Evolutionary conservation across 2,113 vertebrate genomes (phyloP).

Genomic region (Eptatretus burgeri): DNA sequence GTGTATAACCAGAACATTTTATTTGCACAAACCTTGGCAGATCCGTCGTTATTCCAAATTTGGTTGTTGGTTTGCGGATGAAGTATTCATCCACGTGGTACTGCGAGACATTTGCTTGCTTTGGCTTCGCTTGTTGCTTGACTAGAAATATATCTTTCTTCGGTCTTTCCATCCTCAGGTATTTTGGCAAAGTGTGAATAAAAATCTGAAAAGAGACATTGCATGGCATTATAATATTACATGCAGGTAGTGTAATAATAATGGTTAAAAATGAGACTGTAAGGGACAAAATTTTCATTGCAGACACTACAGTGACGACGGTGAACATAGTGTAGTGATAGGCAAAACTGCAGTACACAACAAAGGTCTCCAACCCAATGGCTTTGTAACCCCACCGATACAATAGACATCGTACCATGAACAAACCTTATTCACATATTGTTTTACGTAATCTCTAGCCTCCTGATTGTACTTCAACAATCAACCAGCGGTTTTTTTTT

Average conservation of each 20-base stretch:
- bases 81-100: constrained; percentile 45
- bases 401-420: too few species aligned
- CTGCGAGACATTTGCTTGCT: constrained; percentile 12
- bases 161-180: constrained; percentile 34
- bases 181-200: constrained; percentile 37
- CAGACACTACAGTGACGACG: background rate
- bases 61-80: constrained; percentile 36
- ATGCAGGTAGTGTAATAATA: background rate
- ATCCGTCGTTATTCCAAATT: constrained; percentile 7
- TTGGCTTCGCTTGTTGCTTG: constrained; percentile 15
- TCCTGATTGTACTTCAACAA: too few species aligned
- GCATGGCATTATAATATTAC: too few species aligned
- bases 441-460: too few species aligned
- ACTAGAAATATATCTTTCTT: constrained; percentile 24
- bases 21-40: too few species aligned
- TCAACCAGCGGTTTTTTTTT: too few species aligned
- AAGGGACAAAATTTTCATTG: background rate
- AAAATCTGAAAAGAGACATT: constrained; percentile 26
- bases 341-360: background rate
- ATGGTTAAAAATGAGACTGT: background rate
- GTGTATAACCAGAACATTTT: too few species aligned
- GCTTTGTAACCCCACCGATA: background rate
- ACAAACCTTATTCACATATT: too few species aligned
- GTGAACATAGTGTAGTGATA: background rate
- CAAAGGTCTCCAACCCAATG: background rate